Percentiles rank a stretch among this genome's conserved stretches.
Conservation (phyloP, 2,113 vertebrate genomes). For the Ploceus nigricollis region DNA sequence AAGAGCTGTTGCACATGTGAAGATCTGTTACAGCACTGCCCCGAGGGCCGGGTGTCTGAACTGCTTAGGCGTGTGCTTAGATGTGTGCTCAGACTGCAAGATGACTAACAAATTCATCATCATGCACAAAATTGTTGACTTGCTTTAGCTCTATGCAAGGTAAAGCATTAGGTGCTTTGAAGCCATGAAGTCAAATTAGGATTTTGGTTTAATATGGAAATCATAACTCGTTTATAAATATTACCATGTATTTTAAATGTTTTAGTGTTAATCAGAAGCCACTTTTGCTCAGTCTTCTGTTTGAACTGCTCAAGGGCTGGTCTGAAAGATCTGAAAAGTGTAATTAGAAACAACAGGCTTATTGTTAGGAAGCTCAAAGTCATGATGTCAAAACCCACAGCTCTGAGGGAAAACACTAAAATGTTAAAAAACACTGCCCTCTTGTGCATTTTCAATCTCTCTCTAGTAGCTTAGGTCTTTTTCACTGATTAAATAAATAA, state of each 20-base stretch:
- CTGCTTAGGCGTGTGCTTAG: fast-evolving
- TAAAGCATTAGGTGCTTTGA: background rate
- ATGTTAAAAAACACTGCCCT: background rate
- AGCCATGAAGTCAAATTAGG: background rate
- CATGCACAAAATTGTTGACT: background rate
- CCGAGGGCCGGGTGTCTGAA: background rate
- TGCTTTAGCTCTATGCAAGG: background rate
- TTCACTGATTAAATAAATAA: background rate
- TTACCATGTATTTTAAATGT: background rate
- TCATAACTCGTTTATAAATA: background rate
- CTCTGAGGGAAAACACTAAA: background rate
- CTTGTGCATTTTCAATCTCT: background rate
- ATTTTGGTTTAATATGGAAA: background rate
- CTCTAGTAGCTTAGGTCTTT: background rate
- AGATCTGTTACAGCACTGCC: background rate
- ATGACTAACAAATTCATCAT: background rate
- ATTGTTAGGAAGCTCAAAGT: background rate
- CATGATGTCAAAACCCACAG: background rate
- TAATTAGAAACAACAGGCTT: background rate
- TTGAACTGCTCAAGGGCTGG: background rate
- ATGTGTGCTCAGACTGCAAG: background rate
- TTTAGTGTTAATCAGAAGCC: background rate
- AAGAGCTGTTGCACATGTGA: background rate
- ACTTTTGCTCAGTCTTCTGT: background rate
- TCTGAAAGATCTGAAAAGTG: background rate